Evolutionary conservation across 2,888 invertebrate genomes (phyloP).

Genomic region (Cataglyphis altisquamis): DNA sequence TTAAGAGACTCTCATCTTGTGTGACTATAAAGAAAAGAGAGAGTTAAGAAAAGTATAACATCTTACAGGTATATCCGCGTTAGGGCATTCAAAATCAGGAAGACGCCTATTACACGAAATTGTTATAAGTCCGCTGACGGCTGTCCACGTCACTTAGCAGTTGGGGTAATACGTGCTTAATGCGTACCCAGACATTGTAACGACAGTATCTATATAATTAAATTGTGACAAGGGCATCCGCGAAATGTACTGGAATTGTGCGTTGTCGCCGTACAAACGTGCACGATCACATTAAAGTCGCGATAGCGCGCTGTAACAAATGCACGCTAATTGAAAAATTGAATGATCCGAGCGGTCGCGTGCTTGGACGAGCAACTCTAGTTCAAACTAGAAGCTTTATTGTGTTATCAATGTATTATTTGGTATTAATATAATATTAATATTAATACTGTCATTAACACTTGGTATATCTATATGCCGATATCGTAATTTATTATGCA

Average conservation of each 20-base stretch:
- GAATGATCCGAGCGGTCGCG: constrained; percentile 54
- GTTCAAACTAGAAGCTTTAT: constrained; percentile 32
- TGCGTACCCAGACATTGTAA: constrained; percentile 68
- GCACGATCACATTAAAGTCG: constrained; percentile 55
- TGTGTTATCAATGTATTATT: constrained; percentile 12
- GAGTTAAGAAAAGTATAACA: constrained; percentile 44
- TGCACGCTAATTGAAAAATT: constrained; percentile 57
- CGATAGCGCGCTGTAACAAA: constrained; percentile 54
- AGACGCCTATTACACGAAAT: constrained; percentile 71
- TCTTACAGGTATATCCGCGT: constrained; percentile 51
- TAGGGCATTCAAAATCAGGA: constrained; percentile 67
- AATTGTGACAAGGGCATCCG: constrained; percentile 67
- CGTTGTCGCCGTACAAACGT: constrained; percentile 38
- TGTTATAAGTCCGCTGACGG: constrained; percentile 66
- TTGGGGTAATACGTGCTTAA: constrained; percentile 60
- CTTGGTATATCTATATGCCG: neutral
- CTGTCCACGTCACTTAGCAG: constrained; percentile 62
- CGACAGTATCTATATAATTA: constrained; percentile 70
- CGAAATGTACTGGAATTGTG: constrained; percentile 51
- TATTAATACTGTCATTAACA: neutral
- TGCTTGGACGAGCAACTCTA: constrained; percentile 41
- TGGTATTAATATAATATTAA: neutral
- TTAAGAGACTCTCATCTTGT: neutral
- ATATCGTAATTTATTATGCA: neutral
- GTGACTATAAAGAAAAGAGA: constrained; percentile 9